Percentiles rank a stretch among this genome's conserved stretches.
Conservation (phyloP, 1,140 invertebrate species). For the Drosophila pectinifera region DNA sequence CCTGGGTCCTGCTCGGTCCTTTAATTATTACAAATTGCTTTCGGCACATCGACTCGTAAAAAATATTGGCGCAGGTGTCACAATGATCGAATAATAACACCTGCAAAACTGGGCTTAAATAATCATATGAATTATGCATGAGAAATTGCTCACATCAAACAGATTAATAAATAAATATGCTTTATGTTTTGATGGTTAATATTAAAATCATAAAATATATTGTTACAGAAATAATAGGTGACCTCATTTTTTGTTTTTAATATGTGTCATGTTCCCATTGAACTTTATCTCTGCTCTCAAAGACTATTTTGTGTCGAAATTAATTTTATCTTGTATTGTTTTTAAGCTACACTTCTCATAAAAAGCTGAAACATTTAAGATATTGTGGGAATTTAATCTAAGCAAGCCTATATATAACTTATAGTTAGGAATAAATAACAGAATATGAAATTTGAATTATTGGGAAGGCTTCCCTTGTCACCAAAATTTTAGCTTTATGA, state of each 20-base stretch:
- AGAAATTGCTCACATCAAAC: accelerated
- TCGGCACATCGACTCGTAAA: background rate
- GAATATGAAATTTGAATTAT: too few relatives aligned
- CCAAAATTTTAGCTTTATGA: too few relatives aligned
- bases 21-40: background rate
- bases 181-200: too few relatives aligned
- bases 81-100: background rate
- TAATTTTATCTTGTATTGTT: background rate
- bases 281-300: background rate
- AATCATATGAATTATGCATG: background rate
- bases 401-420: too few relatives aligned
- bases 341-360: background rate
- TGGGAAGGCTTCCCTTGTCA: too few relatives aligned
- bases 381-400: background rate
- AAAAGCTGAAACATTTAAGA: constrained; percentile 1
- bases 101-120: background rate
- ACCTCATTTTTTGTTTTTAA: too few relatives aligned
- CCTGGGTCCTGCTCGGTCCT: too few relatives aligned
- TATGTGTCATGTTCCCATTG: background rate
- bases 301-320: background rate
- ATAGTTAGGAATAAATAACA: too few relatives aligned
- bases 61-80: background rate
- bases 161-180: background rate
- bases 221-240: too few relatives aligned
- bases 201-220: too few relatives aligned